phyloP scores from a whole-genome alignment of 2,797 vertebrate species.

The Rhincodon typus region DNA sequence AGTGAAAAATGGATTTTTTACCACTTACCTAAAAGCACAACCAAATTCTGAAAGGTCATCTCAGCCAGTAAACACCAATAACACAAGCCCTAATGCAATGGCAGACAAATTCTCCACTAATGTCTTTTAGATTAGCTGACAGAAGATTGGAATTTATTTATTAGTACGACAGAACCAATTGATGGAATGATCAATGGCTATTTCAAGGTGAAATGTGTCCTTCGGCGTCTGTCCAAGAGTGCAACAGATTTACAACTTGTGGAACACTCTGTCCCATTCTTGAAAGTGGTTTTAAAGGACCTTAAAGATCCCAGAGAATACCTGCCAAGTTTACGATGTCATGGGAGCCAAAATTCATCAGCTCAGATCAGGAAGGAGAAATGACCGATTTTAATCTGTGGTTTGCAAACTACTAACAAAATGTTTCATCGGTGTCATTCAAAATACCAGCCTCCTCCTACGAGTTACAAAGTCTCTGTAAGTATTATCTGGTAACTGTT shows the following conservation, averaged over 20 bases:
- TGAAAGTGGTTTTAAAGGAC: not conserved
- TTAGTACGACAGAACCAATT: not conserved
- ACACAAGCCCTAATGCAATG: not conserved
- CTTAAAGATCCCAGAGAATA: not conserved
- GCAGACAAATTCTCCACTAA: not conserved
- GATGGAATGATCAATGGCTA: not conserved
- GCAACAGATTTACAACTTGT: not conserved
- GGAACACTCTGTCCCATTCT: not conserved
- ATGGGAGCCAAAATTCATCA: not conserved
- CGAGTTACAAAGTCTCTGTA: not conserved
- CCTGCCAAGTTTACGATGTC: not conserved
- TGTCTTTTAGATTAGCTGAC: not conserved
- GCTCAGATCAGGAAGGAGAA: not conserved
- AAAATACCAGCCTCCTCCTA: not conserved
- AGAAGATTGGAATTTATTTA: not conserved
- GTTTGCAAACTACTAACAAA: not conserved
- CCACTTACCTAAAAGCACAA: not conserved
- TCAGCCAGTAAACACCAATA: not conserved
- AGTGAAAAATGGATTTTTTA: slow-evolving; percentile 15
- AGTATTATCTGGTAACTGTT: not conserved
- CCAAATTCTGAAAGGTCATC: not conserved
- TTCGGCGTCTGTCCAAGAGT: not conserved
- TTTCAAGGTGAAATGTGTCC: not conserved
- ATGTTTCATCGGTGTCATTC: not conserved
- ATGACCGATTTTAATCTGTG: not conserved